These are phyloP conservation scores for Sylvicola cinctus DNA, from an alignment of 2,888 invertebrate species.

Conservation along the genomic window DNA sequence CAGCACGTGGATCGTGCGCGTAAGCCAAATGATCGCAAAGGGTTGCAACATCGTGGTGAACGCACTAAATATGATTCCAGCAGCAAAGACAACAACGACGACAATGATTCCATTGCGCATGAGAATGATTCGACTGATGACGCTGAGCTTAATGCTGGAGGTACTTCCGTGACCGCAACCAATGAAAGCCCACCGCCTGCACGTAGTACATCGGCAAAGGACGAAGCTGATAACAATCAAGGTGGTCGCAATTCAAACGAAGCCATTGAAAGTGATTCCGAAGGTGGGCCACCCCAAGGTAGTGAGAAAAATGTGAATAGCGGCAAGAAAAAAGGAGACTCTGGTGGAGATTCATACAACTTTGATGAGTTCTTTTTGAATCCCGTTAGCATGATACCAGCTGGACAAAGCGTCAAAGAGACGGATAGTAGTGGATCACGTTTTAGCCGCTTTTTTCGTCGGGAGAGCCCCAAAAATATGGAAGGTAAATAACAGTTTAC, in stretches of 20 bases:
- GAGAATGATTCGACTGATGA: too few relatives aligned
- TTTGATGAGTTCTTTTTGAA: too few relatives aligned
- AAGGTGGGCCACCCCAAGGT: too few relatives aligned
- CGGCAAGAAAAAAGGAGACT: too few relatives aligned
- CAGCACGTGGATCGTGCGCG: too few relatives aligned
- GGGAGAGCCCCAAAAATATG: constrained; percentile 7
- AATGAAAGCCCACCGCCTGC: constrained; percentile 6
- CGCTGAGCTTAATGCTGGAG: neutral
- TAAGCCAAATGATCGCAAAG: constrained; percentile 15
- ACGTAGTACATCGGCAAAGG: constrained; percentile 6
- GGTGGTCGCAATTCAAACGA: neutral
- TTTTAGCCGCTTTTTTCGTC: constrained; percentile 64
- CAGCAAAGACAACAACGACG: neutral
- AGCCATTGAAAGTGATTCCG: too few relatives aligned
- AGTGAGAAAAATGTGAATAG: too few relatives aligned
- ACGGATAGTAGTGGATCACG: constrained; percentile 41
- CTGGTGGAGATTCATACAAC: too few relatives aligned
- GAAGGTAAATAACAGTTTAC: constrained; percentile 2
- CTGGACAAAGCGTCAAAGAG: too few relatives aligned
- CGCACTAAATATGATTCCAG: neutral
- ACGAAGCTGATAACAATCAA: constrained; percentile 4
- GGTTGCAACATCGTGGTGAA: neutral
- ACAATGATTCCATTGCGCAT: neutral
- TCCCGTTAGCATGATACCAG: too few relatives aligned
- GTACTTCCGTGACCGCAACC: constrained; percentile 1